A percentile compares a stretch with the other conserved stretches of the same genome.
phyloP scores from a whole-genome alignment of 2,113 vertebrate genomes.

The Formicarius rufipectus region DNA sequence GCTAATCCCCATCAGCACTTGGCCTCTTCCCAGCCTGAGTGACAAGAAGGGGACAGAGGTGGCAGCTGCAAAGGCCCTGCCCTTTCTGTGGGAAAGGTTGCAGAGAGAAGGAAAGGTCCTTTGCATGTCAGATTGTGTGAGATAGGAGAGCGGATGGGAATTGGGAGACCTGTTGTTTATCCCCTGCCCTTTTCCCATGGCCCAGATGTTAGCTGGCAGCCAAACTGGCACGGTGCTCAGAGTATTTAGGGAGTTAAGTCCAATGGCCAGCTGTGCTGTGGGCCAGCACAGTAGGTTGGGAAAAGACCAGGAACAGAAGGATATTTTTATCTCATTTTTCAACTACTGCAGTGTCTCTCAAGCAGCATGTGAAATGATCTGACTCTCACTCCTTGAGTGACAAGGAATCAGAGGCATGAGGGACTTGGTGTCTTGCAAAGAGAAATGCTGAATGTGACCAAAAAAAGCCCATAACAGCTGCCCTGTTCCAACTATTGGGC shows the following conservation, averaged over 20 bases:
- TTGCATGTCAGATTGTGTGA: neutral
- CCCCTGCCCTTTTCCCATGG: slow-evolving; percentile 32
- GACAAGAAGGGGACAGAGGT: neutral
- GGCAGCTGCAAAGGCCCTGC: neutral
- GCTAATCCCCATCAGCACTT: neutral
- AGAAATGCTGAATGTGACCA: neutral
- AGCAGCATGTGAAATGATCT: neutral
- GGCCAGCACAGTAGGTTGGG: neutral
- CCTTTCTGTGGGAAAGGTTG: neutral
- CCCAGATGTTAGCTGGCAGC: slow-evolving; percentile 13
- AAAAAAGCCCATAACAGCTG: neutral
- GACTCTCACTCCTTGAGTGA: neutral
- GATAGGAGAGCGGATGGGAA: neutral
- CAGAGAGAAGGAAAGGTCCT: neutral
- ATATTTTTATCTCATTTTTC: neutral
- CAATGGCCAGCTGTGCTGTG: neutral
- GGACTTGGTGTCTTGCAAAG: neutral
- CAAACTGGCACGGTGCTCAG: neutral
- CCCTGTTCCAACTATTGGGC: neutral
- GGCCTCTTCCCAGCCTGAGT: neutral
- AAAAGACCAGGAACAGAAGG: neutral
- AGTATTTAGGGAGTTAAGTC: neutral
- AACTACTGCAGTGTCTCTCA: neutral
- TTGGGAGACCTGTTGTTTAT: neutral
- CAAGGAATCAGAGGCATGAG: neutral